Conservation (phyloP, 2,888 invertebrate genomes). For the Falcaria lacertinaria region DNA sequence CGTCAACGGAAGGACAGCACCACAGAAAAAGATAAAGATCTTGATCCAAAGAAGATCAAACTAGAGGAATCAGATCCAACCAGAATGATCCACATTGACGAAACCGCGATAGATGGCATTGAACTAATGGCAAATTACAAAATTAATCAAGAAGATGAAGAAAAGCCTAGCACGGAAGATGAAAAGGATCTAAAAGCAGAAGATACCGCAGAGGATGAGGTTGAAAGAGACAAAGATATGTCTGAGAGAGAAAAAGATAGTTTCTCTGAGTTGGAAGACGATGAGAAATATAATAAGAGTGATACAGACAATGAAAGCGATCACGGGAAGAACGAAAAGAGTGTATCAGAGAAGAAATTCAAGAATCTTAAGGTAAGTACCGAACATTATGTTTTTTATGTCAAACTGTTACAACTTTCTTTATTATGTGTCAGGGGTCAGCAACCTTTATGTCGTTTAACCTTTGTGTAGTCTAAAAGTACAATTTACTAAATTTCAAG, state of each 20-base stretch:
- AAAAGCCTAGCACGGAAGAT: conserved; percentile 61
- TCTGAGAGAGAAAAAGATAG: conserved; percentile 67
- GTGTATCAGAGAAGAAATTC: conserved; percentile 51
- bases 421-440: no score
- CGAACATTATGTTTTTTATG: conserved; percentile 1
- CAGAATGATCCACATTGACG: conserved; percentile 64
- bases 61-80: conserved; percentile 43
- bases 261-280: conserved; percentile 74
- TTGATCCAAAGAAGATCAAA: conserved; percentile 61
- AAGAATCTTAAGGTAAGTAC: conserved; percentile 61
- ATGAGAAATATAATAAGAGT: conserved; percentile 69
- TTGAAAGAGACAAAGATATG: conserved; percentile 41
- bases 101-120: conserved; percentile 73
- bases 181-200: conserved; percentile 59
- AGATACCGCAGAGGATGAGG: conserved; percentile 56
- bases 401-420: no score
- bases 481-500: no score
- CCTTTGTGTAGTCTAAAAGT: no score
- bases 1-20: conserved; percentile 81
- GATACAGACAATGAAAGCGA: conserved; percentile 74
- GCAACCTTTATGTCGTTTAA: no score
- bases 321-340: conserved; percentile 44
- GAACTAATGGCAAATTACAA: conserved; percentile 71
- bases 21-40: conserved; percentile 72
- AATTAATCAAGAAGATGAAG: conserved; percentile 56